Evolutionary conservation across 2,888 invertebrate genomes (phyloP), one percentile per base, ranked within the genome.

Genomic region (Tenthredo distinguenda): DNA sequence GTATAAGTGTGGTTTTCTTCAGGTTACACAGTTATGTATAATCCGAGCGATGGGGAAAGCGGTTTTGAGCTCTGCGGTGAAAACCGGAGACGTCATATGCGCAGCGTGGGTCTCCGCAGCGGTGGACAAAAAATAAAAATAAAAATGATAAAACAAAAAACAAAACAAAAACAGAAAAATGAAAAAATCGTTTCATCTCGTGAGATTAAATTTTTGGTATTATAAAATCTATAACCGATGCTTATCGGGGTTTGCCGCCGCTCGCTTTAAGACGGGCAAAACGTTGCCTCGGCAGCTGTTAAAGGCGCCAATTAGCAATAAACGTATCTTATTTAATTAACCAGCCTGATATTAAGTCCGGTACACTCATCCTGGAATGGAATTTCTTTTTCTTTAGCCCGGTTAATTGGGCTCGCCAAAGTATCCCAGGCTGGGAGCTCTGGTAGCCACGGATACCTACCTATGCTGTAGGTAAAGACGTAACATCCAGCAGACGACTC

Each of bases 251-350:
- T 21, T 50, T 43, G 43, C 43, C 58, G 31, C 79, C 58, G 31
- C 79, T 34, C 55, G 18, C 26, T 79, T 10, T 9, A n/a, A 12
- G 58, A 62, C 62, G 9, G 58, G 81, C 62, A n/a, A 62, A 58
- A 40, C 58, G 81, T 40, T 62, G 40, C n/a, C 62, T 40, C 21
- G 58, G n/a, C 40, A 37, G 21, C 21, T 10, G 81, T 81, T 81
- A 81, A 50, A 40, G 62, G 37, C 81, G 40, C 81, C 81, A 81
- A 81, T 81, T 62, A 81, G 81, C 81, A 81, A 81, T 81, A 81
- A 81, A 81, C 81, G 81, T 81, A 81, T 81, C 81, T 81, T 81
- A 81, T 81, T 81, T 81, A 81, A 81, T 81, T 81, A 81, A 81
- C 81, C 81, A 81, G 81, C 58, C 21, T 18, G 81, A 62, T 81